These are phyloP conservation scores for Parazoanthus swiftii DNA, from an alignment of 92 coral and sea anemone genomes.

Conservation along the genomic window DNA sequence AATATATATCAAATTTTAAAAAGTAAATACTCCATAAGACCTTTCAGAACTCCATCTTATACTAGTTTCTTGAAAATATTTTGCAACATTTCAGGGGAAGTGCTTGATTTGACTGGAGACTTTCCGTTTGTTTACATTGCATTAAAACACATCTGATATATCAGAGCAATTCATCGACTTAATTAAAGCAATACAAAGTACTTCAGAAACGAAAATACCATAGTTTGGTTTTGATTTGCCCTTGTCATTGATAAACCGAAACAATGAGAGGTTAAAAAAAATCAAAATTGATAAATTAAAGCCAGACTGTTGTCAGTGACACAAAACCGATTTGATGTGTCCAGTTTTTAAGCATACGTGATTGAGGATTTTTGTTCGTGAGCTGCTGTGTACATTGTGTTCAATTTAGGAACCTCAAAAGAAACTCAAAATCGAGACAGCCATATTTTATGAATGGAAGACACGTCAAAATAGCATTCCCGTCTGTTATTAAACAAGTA, in stretches of 20 bases:
- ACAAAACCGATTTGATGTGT: neutral
- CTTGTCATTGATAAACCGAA: neutral
- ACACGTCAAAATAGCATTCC: no score
- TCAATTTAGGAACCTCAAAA: neutral
- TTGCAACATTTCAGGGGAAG: no score
- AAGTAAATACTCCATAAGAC: neutral
- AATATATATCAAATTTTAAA: neutral
- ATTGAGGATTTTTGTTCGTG: neutral
- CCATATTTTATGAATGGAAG: no score
- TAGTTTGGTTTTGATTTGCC: neutral
- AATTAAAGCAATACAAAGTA: neutral
- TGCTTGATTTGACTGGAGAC: neutral
- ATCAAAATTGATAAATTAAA: no score
- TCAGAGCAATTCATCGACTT: neutral
- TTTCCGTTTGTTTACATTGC: neutral
- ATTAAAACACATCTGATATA: neutral
- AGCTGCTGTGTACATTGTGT: neutral
- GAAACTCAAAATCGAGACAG: neutral
- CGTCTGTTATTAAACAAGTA: no score
- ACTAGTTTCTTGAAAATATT: neutral
- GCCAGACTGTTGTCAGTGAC: neutral
- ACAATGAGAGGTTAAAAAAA: neutral
- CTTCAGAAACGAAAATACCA: neutral
- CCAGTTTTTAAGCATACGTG: neutral
- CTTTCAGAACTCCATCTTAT: neutral